A percentile compares a stretch with the other conserved stretches of the same genome.
These are phyloP conservation scores for Achroia grisella DNA, from an alignment of 1,140 invertebrate genomes.

Conservation along the genomic window DNA sequence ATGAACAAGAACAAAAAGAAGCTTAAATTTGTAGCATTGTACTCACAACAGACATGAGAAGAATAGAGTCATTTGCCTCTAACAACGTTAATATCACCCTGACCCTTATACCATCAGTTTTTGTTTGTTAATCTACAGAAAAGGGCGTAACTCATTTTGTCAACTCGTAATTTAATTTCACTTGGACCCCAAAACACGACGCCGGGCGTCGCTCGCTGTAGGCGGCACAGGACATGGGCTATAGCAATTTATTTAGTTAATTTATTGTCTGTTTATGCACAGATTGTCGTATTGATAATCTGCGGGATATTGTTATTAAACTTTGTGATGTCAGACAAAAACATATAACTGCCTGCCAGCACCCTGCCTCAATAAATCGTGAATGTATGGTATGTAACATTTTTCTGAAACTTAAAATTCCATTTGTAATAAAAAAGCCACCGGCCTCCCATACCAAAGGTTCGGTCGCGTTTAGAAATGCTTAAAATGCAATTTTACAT, in stretches of 20 bases:
- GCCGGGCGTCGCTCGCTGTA: slow-evolving; percentile 24
- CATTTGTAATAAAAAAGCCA: slow-evolving; percentile 29
- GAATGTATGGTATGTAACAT: not conserved
- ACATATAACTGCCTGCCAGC: no score
- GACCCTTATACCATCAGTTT: slow-evolving; percentile 68
- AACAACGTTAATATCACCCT: slow-evolving; percentile 59
- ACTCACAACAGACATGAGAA: slow-evolving; percentile 50
- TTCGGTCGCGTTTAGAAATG: slow-evolving; percentile 55
- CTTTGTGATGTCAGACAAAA: not conserved
- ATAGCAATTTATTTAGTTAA: slow-evolving; percentile 45
- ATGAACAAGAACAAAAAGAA: slow-evolving; percentile 63
- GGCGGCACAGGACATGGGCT: slow-evolving; percentile 41
- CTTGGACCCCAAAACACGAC: slow-evolving; percentile 46
- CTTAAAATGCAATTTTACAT: slow-evolving; percentile 70
- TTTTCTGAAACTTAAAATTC: slow-evolving; percentile 38
- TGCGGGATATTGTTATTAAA: slow-evolving; percentile 8
- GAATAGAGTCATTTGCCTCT: slow-evolving; percentile 70
- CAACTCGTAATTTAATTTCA: slow-evolving; percentile 71
- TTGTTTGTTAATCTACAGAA: slow-evolving; percentile 73
- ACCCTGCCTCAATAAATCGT: no score
- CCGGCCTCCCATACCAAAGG: slow-evolving; percentile 34
- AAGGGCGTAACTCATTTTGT: slow-evolving; percentile 73
- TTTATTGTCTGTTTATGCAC: slow-evolving; percentile 41
- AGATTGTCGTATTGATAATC: slow-evolving; percentile 15
- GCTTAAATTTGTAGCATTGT: slow-evolving; percentile 66